Percentiles rank a stretch among this genome's conserved stretches.
Conservation (phyloP, 2,113 vertebrate species). For the Esox niger region DNA sequence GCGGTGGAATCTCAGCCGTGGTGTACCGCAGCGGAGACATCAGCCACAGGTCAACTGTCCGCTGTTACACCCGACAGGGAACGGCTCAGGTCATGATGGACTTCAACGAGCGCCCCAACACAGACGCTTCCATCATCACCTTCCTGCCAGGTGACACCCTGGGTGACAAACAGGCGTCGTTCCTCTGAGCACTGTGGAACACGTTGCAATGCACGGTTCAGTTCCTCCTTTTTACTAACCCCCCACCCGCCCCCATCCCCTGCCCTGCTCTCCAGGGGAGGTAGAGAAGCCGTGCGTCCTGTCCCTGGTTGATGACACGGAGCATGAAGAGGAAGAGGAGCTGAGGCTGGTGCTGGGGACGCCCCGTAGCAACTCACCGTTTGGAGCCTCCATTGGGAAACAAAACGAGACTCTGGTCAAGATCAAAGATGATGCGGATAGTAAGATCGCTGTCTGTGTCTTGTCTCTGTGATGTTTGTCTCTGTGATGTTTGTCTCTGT, state of each 20-base stretch:
- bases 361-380: conserved; percentile 80
- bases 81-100: conserved; percentile 90
- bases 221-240: too few species aligned
- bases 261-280: conserved; percentile 76
- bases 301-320: conserved; percentile 78
- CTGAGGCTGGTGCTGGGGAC: conserved; percentile 86
- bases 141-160: conserved; percentile 82
- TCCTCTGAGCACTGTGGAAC: not conserved
- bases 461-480: too few species aligned
- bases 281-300: conserved; percentile 82
- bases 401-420: conserved; percentile 85
- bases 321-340: conserved; percentile 87
- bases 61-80: conserved; percentile 89
- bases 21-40: conserved; percentile 85
- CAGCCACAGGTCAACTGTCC: conserved; percentile 77
- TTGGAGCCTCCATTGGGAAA: conserved; percentile 85
- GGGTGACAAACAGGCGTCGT: conserved; percentile 69
- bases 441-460: too few species aligned
- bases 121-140: conserved; percentile 79
- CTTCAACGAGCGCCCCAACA: conserved; percentile 92
- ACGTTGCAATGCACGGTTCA: too few species aligned
- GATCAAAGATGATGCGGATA: conserved; percentile 85
- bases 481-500: too few species aligned
- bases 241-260: not conserved
- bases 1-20: conserved; percentile 73